Base-by-base conservation (phyloP, 1,140 invertebrate genomes). In the Fopius arisanus region DNA sequence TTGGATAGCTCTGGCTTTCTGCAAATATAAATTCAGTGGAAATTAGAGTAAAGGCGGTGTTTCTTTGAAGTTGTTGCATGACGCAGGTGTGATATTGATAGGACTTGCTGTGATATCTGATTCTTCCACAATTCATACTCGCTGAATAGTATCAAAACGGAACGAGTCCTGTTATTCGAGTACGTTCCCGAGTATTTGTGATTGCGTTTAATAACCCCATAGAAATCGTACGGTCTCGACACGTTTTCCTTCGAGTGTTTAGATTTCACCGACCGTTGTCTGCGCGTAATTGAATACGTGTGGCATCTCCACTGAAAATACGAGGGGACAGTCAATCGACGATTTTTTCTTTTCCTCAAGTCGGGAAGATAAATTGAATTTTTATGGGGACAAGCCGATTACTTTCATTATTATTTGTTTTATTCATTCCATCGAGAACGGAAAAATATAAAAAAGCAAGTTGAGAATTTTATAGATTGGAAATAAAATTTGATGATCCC, bases 251-350 rank as follows among this genome's bases (percentile, higher is more conserved):
- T 67, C 41, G 63, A 73, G 29, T 33, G 65, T 54, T 73, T 72
- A 26, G 41, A 48, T 54, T 37, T 29, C 6, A 21, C 14, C 59
- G 71, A 67, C 67, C 59, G 63, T 73, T 54, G 43, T 31, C 29
- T 10, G 3, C 26, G 2, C 41, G 63, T 73, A 73, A 73, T 73
- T 73, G 65, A 73, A 67, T 59, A 73, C 62, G 54, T 59, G 54
- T 10, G 43, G 43, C 4, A 12, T n/a, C 14, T 54, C 16, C 2
- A 6, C 3, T 26, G 54, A 59, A 59, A 19, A n/a, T n/a, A n/a
- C n/a, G n/a, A n/a, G n/a, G n/a, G n/a, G n/a, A n/a, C n/a, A n/a
- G n/a, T n/a, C n/a, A n/a, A n/a, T n/a, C n/a, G n/a, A n/a, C n/a
- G n/a, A n/a, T n/a, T n/a, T n/a, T n/a, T n/a, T n/a, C n/a, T n/a